Evolutionary conservation across 2,888 invertebrate genomes (phyloP).

Genomic region (Agrotis segetum): DNA sequence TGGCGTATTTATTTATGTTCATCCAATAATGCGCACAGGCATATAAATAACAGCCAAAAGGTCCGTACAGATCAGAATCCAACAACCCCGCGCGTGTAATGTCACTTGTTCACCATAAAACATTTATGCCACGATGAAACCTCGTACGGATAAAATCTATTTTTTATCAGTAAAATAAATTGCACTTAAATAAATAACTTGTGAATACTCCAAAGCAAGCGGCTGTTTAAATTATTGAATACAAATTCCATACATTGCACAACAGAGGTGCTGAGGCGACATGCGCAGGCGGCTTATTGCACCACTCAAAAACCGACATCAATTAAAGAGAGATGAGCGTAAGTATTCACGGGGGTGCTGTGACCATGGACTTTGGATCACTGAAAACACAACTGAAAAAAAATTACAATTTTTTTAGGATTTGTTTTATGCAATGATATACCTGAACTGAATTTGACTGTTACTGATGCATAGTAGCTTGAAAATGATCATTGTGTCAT

Average conservation of each 20-base stretch:
- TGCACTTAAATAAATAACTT: conserved; percentile 75
- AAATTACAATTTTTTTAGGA: background rate
- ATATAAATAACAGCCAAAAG: conserved; percentile 52
- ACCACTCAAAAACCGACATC: conserved; percentile 88
- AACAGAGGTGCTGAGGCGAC: conserved; percentile 81
- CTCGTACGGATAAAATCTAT: conserved; percentile 69
- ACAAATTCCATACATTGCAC: conserved; percentile 87
- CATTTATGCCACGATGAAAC: conserved; percentile 65
- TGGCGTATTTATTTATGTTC: conserved; percentile 46
- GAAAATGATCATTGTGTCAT: background rate
- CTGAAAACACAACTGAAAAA: conserved; percentile 1
- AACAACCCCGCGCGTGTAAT: conserved; percentile 63
- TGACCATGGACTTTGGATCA: conserved; percentile 43
- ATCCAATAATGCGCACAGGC: conserved; percentile 38
- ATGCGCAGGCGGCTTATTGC: conserved; percentile 82
- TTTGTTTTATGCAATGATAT: too few relatives aligned
- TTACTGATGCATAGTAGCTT: background rate
- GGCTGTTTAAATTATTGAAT: conserved; percentile 84
- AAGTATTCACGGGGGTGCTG: conserved; percentile 63
- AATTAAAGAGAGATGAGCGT: conserved; percentile 84
- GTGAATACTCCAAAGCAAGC: conserved; percentile 72
- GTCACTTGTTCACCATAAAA: conserved; percentile 68
- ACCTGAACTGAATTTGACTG: background rate
- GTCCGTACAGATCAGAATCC: conserved; percentile 55
- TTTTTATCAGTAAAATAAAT: conserved; percentile 75